Evolutionary conservation across 2,113 vertebrate genomes (phyloP).

Genomic region (Rutilus rutilus): DNA sequence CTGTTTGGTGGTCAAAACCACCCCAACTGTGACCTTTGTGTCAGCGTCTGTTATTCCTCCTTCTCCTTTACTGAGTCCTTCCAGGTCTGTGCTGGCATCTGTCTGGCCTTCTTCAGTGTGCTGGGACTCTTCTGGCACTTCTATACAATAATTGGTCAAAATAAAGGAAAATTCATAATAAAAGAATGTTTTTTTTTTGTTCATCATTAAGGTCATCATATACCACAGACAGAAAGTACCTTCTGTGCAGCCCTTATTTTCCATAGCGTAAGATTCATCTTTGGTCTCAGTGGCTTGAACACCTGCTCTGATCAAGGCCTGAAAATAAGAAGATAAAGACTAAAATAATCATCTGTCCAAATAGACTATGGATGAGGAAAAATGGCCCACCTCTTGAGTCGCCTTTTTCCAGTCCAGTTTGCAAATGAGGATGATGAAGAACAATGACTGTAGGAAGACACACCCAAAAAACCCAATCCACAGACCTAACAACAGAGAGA

Average conservation of each 20-base stretch:
- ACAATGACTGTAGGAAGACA: slow-evolving; percentile 69
- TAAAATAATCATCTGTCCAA: neutral
- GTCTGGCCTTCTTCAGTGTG: neutral
- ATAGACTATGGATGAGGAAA: neutral
- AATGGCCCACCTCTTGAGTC: slow-evolving; percentile 77
- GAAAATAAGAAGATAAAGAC: slow-evolving; percentile 16
- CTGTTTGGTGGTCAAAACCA: slow-evolving; percentile 63
- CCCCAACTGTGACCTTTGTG: slow-evolving; percentile 49
- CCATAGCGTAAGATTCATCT: slow-evolving; percentile 40
- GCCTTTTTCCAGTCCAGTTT: slow-evolving; percentile 83
- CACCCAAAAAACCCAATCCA: slow-evolving; percentile 84
- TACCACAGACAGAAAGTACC: slow-evolving; percentile 29
- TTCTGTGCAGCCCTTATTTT: slow-evolving; percentile 38
- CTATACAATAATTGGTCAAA: neutral
- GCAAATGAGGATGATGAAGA: slow-evolving; percentile 77
- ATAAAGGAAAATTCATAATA: neutral
- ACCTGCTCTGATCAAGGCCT: slow-evolving; percentile 54
- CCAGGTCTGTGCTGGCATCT: slow-evolving; percentile 34
- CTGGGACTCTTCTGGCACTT: neutral
- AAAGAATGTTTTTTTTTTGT: neutral
- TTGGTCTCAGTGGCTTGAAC: slow-evolving; percentile 16
- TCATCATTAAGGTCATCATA: neutral
- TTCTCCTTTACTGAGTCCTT: slow-evolving; percentile 33
- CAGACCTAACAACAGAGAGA: slow-evolving; percentile 73
- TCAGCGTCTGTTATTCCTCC: neutral